A percentile compares a stretch with the other conserved stretches of the same genome.
Evolutionary conservation across 23 tunicate species (phyloP).

Genomic region (Botrylloides violaceus): DNA sequence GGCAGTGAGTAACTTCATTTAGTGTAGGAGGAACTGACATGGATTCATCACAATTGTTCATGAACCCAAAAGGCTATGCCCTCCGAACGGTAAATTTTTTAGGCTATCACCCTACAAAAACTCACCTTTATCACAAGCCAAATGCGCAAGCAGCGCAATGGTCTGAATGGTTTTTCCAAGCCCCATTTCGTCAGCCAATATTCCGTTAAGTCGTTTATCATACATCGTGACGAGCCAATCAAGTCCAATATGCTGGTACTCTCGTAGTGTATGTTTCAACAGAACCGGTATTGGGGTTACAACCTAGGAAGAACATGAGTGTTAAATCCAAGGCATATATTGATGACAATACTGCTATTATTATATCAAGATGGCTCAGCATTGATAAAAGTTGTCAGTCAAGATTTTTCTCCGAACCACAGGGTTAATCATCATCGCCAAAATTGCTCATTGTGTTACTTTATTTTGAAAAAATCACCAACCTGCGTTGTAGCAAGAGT

Average conservation of each 20-base stretch:
- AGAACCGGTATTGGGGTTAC: slow-evolving; percentile 89
- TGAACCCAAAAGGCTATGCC: background rate
- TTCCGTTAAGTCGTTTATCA: slow-evolving; percentile 78
- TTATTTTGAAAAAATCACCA: slow-evolving; percentile 3
- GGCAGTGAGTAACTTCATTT: background rate
- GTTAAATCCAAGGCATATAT: background rate
- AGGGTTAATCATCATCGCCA: background rate
- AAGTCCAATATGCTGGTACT: slow-evolving; percentile 94
- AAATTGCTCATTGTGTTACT: background rate
- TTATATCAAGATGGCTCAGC: too few species aligned
- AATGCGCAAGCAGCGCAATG: slow-evolving; percentile 90
- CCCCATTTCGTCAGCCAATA: slow-evolving; percentile 98
- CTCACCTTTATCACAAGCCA: slow-evolving; percentile 92
- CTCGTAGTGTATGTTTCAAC: slow-evolving; percentile 60
- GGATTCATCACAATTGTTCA: background rate
- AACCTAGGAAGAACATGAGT: slow-evolving; percentile 35
- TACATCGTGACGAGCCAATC: slow-evolving; percentile 97
- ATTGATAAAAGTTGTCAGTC: background rate
- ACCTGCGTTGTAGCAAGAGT: slow-evolving; percentile 96
- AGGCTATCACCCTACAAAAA: background rate
- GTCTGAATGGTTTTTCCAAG: slow-evolving; percentile 98
- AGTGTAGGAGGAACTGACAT: background rate
- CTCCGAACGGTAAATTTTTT: background rate
- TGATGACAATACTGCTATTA: background rate
- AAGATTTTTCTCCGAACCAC: background rate